phyloP scores from a whole-genome alignment of 1,140 invertebrate species.

The Pseudomyrmex gracilis region DNA sequence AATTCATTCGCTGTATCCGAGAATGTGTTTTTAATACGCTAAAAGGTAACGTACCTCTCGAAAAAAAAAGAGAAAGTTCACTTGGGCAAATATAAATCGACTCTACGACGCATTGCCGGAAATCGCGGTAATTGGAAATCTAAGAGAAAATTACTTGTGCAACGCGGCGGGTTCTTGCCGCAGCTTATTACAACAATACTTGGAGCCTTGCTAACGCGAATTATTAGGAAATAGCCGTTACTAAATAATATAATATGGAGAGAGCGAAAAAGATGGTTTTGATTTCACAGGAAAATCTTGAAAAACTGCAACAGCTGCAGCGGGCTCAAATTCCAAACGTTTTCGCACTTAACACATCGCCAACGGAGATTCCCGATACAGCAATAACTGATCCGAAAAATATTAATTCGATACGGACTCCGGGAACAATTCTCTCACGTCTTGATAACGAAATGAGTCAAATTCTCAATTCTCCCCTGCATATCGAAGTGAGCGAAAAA shows the following conservation, averaged over 20 bases:
- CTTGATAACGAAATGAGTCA: too few relatives aligned
- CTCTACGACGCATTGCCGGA: not conserved
- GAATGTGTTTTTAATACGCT: not conserved
- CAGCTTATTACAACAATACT: not conserved
- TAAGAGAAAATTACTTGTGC: not conserved
- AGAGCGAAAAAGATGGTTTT: not conserved
- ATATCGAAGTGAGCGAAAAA: too few relatives aligned
- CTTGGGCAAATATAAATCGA: not conserved
- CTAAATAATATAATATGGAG: not conserved
- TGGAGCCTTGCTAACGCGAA: not conserved
- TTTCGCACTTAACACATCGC: too few relatives aligned
- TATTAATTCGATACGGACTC: too few relatives aligned
- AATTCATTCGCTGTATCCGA: not conserved
- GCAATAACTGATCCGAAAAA: too few relatives aligned
- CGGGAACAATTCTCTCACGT: too few relatives aligned
- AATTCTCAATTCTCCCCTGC: too few relatives aligned
- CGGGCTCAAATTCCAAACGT: too few relatives aligned
- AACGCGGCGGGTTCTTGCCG: not conserved
- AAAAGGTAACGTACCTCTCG: not conserved
- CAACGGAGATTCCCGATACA: too few relatives aligned
- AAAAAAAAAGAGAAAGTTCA: not conserved
- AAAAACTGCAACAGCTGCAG: not conserved
- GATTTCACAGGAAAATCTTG: not conserved
- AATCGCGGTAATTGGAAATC: not conserved
- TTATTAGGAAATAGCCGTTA: not conserved